A percentile compares a stretch with the other conserved stretches of the same genome.
Conservation (phyloP, 2,113 vertebrate genomes). For the Phycodurus eques region DNA sequence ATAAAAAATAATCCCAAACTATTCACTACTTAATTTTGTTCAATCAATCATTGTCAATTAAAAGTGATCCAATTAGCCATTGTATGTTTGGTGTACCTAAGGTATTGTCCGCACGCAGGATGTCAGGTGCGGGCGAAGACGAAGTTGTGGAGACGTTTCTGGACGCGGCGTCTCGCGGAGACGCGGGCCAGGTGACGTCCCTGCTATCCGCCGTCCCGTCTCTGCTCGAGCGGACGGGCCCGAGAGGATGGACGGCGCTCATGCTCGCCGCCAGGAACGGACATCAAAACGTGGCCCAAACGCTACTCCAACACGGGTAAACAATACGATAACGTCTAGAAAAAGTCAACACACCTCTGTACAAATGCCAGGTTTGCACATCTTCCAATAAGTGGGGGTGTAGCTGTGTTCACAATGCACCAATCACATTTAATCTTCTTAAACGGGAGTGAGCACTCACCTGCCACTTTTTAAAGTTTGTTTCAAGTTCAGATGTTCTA, state of each 20-base stretch:
- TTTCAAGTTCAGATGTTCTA: too few species aligned
- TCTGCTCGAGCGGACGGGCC: conserved; percentile 74
- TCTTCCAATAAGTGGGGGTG: neutral
- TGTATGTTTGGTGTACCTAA: neutral
- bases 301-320: conserved; percentile 83
- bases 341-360: neutral
- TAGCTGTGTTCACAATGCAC: neutral
- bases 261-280: conserved; percentile 90
- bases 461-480: too few species aligned
- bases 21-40: too few species aligned
- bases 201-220: conserved; percentile 71
- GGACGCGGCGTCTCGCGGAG: conserved; percentile 77
- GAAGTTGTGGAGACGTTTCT: conserved; percentile 78
- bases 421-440: neutral
- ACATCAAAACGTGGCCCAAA: conserved; percentile 70
- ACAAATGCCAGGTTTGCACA: neutral
- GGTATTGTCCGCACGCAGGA: conserved; percentile 2
- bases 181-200: conserved; percentile 64
- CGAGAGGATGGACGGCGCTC: conserved; percentile 87
- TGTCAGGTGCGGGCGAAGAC: conserved; percentile 48
- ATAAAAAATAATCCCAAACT: too few species aligned
- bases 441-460: too few species aligned
- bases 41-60: too few species aligned
- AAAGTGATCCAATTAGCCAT: too few species aligned
- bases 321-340: neutral